Evolutionary conservation across 2,797 vertebrate species (phyloP).

Genomic region (Chromobotia macracanthus): DNA sequence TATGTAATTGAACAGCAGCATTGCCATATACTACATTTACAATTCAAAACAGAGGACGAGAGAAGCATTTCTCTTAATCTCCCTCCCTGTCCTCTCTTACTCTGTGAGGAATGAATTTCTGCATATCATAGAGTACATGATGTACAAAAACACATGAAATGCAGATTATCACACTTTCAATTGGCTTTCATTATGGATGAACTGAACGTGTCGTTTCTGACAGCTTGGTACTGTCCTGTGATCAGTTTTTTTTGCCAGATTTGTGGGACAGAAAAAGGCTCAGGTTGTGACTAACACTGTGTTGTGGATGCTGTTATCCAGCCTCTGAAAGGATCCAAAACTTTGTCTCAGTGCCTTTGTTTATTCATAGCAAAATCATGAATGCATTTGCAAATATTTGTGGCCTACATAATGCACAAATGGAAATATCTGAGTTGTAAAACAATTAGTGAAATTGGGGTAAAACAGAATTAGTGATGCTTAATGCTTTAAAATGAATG

Average conservation of each 20-base stretch:
- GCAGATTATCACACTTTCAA: slow-evolving; percentile 70
- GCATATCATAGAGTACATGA: slow-evolving; percentile 68
- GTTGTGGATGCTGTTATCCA: not conserved
- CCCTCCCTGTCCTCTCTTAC: slow-evolving; percentile 48
- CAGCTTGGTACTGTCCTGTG: slow-evolving; percentile 26
- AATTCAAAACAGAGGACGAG: slow-evolving; percentile 79
- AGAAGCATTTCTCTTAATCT: slow-evolving; percentile 66
- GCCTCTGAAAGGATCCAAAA: not conserved
- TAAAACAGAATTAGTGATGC: too few relatives aligned
- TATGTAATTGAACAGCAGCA: slow-evolving; percentile 83
- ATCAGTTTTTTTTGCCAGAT: slow-evolving; percentile 1
- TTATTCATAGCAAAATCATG: slow-evolving; percentile 25
- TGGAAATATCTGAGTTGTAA: not conserved
- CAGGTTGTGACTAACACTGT: not conserved
- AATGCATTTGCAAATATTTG: slow-evolving; percentile 10
- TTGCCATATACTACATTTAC: slow-evolving; percentile 77
- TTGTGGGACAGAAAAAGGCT: slow-evolving; percentile 26
- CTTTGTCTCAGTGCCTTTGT: slow-evolving; percentile 21
- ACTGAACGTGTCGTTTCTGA: slow-evolving; percentile 53
- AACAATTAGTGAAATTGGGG: too few relatives aligned
- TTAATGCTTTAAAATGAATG: not conserved
- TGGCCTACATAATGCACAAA: not conserved
- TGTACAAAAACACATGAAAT: slow-evolving; percentile 66
- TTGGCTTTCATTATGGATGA: slow-evolving; percentile 65
- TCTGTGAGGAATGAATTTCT: slow-evolving; percentile 70